phyloP scores from a whole-genome alignment of 2,888 invertebrate genomes.

The Rhodophaea formosa region DNA sequence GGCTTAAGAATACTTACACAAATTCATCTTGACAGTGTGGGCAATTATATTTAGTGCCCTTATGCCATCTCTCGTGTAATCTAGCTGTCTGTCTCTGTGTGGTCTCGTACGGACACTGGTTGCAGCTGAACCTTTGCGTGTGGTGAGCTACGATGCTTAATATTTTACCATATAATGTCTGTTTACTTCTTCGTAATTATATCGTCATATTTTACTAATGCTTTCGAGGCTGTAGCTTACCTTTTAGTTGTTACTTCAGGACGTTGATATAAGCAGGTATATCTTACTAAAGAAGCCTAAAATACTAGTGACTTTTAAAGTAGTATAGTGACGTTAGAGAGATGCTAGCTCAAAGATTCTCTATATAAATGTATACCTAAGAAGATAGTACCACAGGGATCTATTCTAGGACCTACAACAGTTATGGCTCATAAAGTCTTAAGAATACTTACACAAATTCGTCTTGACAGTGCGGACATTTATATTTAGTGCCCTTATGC shows the following conservation, averaged over 20 bases:
- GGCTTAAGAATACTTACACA: constrained; percentile 47
- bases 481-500: constrained; percentile 68
- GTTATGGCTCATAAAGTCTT: no score
- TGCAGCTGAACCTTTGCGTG: constrained; percentile 67
- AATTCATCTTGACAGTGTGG: constrained; percentile 67
- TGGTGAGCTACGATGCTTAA: no score
- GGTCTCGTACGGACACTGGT: constrained; percentile 61
- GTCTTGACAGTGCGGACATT: constrained; percentile 66
- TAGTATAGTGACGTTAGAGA: no score
- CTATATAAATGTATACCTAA: not conserved
- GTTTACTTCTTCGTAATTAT: no score
- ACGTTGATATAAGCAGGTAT: no score
- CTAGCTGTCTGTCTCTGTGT: constrained; percentile 65
- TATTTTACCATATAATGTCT: no score
- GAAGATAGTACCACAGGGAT: not conserved
- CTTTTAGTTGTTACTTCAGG: no score
- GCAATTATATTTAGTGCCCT: constrained; percentile 65
- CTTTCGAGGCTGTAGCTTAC: no score
- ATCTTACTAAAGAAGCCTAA: no score
- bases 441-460: constrained; percentile 59
- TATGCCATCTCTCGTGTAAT: constrained; percentile 69
- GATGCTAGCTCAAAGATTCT: not conserved
- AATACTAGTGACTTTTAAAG: not conserved
- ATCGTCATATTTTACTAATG: no score
- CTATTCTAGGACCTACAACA: not conserved